Evolutionary conservation across 2,113 vertebrate genomes (phyloP).

Genomic region (Mesembrinibis cayennensis): DNA sequence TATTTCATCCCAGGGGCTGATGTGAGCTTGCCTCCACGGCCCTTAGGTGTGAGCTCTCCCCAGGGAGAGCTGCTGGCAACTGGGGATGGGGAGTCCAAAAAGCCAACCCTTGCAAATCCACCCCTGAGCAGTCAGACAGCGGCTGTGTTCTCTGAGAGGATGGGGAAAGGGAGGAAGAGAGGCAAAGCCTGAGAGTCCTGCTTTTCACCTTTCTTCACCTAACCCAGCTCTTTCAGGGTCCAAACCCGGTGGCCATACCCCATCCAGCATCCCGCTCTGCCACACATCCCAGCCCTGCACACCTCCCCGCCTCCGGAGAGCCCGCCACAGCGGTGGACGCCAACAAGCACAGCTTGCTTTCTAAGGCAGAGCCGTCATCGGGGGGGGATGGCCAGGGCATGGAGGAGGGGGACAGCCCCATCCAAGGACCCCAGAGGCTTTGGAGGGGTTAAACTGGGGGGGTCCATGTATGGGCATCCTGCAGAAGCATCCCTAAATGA

Average conservation of each 20-base stretch:
- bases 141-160: fast-evolving
- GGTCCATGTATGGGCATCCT: fast-evolving
- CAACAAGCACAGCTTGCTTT: not conserved
- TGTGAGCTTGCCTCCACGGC: fast-evolving
- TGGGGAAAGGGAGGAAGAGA: not conserved
- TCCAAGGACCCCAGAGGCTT: not conserved
- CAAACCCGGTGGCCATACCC: not conserved
- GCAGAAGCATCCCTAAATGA: not conserved
- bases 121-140: not conserved
- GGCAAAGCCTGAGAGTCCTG: not conserved
- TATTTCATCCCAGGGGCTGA: conserved; percentile 9
- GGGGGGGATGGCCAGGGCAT: fast-evolving
- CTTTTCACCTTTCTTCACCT: not conserved
- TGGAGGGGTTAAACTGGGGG: not conserved
- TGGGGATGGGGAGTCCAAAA: not conserved
- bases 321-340: not conserved
- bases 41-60: not conserved
- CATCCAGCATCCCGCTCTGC: not conserved
- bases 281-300: not conserved
- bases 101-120: not conserved
- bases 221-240: not conserved
- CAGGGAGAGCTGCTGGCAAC: fast-evolving
- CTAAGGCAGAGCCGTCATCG: fast-evolving
- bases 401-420: not conserved
- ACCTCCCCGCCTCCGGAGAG: fast-evolving